Base-by-base conservation (phyloP, 1,140 invertebrate species). In the Calliphora vicina region DNA sequence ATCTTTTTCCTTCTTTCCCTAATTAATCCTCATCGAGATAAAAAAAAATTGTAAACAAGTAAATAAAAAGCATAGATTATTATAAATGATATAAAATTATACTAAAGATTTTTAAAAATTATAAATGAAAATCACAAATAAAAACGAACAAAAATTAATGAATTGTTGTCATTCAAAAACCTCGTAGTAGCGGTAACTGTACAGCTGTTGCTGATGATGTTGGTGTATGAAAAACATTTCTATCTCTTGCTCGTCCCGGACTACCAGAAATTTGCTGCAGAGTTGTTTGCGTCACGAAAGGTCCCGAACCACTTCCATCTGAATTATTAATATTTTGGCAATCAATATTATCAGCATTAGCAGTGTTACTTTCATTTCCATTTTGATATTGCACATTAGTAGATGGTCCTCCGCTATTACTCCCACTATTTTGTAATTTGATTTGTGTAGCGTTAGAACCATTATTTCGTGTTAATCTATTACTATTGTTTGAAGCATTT, bases 211-310 rank as follows among this genome's bases (percentile, higher is more conserved):
- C 84, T 72, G 85, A 86, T 35, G 83, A 17, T 81, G 89, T 85
- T 80, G 86, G 85, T 73, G 84, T 43, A 84, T 90, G 86, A 85
- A 88, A 91, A n/a, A 91, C 84, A 87, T 91, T 91, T 81, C 90
- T 86, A 86, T 91, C 90, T 82, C 90, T 86, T 42, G 88, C 90
- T 29, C 90, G 85, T 86, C 88, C 88, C 82, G 90, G 89, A 87
- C 89, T 91, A 50, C 88, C 87, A 76, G 87, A 88, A 83, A 90
- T 85, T 86, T 90, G 89, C 83, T 90, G 89, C 73, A 90, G 84
- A 83, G 89, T 35, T 35, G 35, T 88, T 84, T 90, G 88, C 57
- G 87, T 84, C 82, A 86, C 84, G 45, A 86, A 74, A 82, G 84
- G 84, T 45, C 45, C 67, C 2, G 27, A 42, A 27, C 73, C 25